Evolutionary conservation across 2,888 invertebrate genomes (phyloP).

Genomic region (Athripsodes cinereus): DNA sequence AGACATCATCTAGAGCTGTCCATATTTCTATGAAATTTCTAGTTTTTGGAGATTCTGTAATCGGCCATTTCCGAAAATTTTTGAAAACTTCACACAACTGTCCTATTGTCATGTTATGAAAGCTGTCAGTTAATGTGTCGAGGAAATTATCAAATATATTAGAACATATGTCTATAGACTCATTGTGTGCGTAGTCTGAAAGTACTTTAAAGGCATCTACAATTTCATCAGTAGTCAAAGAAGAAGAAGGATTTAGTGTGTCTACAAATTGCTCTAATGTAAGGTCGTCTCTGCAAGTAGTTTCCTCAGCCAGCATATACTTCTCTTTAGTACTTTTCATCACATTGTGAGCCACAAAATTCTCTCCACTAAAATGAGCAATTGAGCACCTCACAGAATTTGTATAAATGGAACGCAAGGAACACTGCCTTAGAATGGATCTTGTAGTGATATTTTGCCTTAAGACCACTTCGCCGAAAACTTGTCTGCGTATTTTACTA

Average conservation of each 20-base stretch:
- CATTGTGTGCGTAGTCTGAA: conserved; percentile 36
- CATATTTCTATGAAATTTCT: conserved; percentile 60
- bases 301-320: neutral
- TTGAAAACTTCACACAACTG: conserved; percentile 51
- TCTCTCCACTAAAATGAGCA: neutral
- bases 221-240: conserved; percentile 33
- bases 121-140: conserved; percentile 44
- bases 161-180: conserved; percentile 38
- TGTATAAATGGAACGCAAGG: neutral
- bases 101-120: conserved; percentile 50
- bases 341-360: neutral
- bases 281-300: neutral
- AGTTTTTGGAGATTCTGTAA: conserved; percentile 44
- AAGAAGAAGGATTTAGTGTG: conserved; percentile 26
- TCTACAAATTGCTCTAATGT: conserved; percentile 32
- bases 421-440: neutral
- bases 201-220: conserved; percentile 37
- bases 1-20: conserved; percentile 62
- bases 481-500: too few species aligned
- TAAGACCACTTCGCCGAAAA: too few species aligned
- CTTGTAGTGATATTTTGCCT: too few species aligned
- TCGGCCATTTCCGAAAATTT: conserved; percentile 48
- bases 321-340: neutral
- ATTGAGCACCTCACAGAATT: neutral
- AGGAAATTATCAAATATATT: conserved; percentile 41